A percentile compares a stretch with the other conserved stretches of the same genome.
These are phyloP conservation scores for Agrotis puta DNA, from an alignment of 2,888 invertebrate genomes.

Conservation along the genomic window DNA sequence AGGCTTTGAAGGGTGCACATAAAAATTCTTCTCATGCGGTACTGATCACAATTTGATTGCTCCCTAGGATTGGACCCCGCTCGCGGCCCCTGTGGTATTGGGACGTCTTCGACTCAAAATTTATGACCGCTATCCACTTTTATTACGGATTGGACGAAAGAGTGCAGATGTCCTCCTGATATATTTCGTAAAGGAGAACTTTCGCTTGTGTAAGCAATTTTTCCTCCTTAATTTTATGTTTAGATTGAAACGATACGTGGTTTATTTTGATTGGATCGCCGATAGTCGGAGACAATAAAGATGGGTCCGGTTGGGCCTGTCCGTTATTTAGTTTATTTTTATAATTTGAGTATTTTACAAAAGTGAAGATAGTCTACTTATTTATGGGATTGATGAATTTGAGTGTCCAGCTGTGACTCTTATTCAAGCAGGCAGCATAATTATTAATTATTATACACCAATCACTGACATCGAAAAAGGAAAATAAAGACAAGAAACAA, in stretches of 20 bases:
- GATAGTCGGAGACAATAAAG: conserved; percentile 32
- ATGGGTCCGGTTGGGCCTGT: neutral
- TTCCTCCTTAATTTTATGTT: conserved; percentile 68
- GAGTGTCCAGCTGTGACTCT: no score
- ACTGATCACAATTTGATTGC: conserved; percentile 88
- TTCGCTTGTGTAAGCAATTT: conserved; percentile 64
- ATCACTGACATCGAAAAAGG: no score
- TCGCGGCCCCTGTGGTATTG: conserved; percentile 74
- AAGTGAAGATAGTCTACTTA: neutral
- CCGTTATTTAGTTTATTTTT: conserved; percentile 25
- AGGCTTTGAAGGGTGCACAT: conserved; percentile 81
- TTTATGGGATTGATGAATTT: no score
- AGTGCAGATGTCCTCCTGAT: conserved; percentile 84
- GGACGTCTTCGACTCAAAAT: conserved; percentile 78
- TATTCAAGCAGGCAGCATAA: no score
- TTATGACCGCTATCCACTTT: conserved; percentile 85
- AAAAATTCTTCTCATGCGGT: conserved; percentile 84
- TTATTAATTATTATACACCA: no score
- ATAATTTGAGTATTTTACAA: conserved; percentile 30
- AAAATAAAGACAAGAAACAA: no score
- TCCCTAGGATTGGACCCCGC: conserved; percentile 72
- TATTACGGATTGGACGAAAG: conserved; percentile 86
- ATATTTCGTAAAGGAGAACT: conserved; percentile 69
- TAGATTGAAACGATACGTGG: conserved; percentile 65
- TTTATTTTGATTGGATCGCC: conserved; percentile 61